A percentile compares a stretch with the other conserved stretches of the same genome.
Evolutionary conservation across 23 tunicate genomes (phyloP).

Genomic region (Diplosoma virens): DNA sequence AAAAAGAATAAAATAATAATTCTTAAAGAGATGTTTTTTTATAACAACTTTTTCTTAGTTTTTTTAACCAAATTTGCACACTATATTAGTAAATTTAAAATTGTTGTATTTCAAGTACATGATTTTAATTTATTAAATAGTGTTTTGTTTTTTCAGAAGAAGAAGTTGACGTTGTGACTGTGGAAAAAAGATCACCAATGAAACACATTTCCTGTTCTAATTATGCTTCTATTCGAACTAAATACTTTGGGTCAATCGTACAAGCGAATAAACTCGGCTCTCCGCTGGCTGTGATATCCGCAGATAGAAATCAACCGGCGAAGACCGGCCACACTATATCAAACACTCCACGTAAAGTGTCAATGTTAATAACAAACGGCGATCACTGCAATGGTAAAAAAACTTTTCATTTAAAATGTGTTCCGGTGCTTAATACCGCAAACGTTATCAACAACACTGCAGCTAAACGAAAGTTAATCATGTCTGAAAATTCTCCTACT

Average conservation of each 20-base stretch:
- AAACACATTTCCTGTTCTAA: conserved; percentile 2
- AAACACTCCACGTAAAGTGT: background rate
- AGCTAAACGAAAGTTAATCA: background rate
- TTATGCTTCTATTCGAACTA: conserved; percentile 29
- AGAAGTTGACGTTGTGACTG: conserved; percentile 85
- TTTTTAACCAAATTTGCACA: too few species aligned
- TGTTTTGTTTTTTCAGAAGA: conserved; percentile 63
- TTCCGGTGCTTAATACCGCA: conserved; percentile 21
- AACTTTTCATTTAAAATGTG: conserved; percentile 36
- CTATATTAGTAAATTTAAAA: too few species aligned
- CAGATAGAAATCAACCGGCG: background rate
- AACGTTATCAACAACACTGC: background rate
- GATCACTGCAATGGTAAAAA: background rate
- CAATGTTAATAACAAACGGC: conserved; percentile 18
- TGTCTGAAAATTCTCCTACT: background rate
- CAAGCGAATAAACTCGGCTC: conserved; percentile 45
- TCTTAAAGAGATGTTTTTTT: too few species aligned
- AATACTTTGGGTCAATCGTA: conserved; percentile 51
- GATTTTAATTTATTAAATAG: background rate
- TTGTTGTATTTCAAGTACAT: too few species aligned
- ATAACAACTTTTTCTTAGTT: too few species aligned
- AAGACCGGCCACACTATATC: too few species aligned
- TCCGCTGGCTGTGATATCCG: conserved; percentile 43
- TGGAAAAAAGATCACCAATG: conserved; percentile 23
- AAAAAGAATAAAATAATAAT: too few species aligned